Percentiles rank a stretch among this genome's conserved stretches.
Conservation (phyloP, 92 coral and sea anemone species). For the Epizoanthus rinbou region DNA sequence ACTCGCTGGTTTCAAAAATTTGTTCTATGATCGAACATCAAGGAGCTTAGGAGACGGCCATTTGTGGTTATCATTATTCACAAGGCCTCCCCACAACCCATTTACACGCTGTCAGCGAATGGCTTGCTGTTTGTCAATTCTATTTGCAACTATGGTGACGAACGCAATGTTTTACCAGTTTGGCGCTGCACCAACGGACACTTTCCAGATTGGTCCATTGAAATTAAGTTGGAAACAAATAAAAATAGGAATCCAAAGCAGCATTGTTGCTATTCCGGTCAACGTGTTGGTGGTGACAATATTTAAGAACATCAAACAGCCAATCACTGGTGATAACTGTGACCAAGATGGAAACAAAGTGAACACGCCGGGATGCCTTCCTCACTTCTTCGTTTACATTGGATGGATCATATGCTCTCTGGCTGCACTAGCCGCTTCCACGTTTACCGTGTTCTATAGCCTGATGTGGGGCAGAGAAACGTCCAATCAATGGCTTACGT, state of each 20-base stretch:
- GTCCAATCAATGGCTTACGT: slow-evolving; percentile 87
- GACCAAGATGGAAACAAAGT: background rate
- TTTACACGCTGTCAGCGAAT: slow-evolving; percentile 84
- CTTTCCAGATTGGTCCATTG: slow-evolving; percentile 82
- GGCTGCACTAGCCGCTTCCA: slow-evolving; percentile 69
- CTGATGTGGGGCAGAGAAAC: slow-evolving; percentile 89
- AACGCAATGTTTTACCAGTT: slow-evolving; percentile 94
- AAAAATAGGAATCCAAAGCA: slow-evolving; percentile 90
- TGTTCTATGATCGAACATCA: slow-evolving; percentile 76
- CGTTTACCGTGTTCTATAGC: slow-evolving; percentile 84
- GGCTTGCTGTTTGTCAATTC: slow-evolving; percentile 78
- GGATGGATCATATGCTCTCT: slow-evolving; percentile 82
- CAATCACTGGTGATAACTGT: slow-evolving; percentile 4
- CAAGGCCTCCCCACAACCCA: slow-evolving; percentile 85
- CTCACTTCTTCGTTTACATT: slow-evolving; percentile 69
- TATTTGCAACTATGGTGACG: slow-evolving; percentile 88
- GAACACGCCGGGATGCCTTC: slow-evolving; percentile 76
- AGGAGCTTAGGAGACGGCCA: slow-evolving; percentile 81
- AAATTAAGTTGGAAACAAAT: slow-evolving; percentile 83
- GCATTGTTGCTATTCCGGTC: slow-evolving; percentile 85
- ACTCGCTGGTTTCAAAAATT: slow-evolving; percentile 74
- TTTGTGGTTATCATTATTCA: slow-evolving; percentile 81
- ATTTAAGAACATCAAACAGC: slow-evolving; percentile 69
- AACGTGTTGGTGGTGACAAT: slow-evolving; percentile 81
- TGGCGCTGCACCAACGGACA: slow-evolving; percentile 76